Evolutionary conservation across 2,797 vertebrate genomes (phyloP), one percentile per base, ranked within the genome.

Genomic region (Gorsachius magnificus): DNA sequence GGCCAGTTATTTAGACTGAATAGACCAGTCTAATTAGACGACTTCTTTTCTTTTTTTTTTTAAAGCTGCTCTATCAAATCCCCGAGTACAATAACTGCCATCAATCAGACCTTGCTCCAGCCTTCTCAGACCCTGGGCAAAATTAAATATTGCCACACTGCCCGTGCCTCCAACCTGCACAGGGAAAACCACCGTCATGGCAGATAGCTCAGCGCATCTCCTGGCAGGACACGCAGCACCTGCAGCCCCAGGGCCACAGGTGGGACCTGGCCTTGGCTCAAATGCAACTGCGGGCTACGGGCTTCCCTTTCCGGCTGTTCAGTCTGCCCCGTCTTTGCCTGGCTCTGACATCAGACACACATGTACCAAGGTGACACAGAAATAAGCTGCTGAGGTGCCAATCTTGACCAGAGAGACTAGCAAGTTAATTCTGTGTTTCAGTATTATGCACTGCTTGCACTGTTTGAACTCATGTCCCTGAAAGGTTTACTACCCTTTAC

Each of bases 121-220:
- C 29, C 56, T 79, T 79, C 56, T 81, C 28, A 31, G 38, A 58
- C 38, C 60, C 16, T 10, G 19, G 29, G 12, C 5, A 74, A 51
- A 94, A 48, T 65, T 45, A 72, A 50, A 28, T 60, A 24, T 24
- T 46, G 17, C 21, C 45, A n/a, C 28, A 29, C 24, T 65, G 18
- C 35, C 46, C 51, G 12, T 46, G 20, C 15, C 22, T 87, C n/a
- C 17, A 1, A 1, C n/a, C 41, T 7, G 2, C 56, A n/a, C 5
- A n/a, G n/a, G 29, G 60, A 46, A 66, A 77, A 17, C 2, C 1
- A 0, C 26, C 2, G 1, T 14, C n/a, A 29, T 0, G 4, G 41
- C 45, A 56, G 8, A 22, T 15, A 64, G 36, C 38, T 68, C 6
- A 0, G 9, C 7, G 1, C 2, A 2, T 26, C 16, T 74, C 24